A percentile compares a stretch with the other conserved stretches of the same genome.
phyloP scores from a whole-genome alignment of 1,140 invertebrate genomes.

The Triops cancriformis region DNA sequence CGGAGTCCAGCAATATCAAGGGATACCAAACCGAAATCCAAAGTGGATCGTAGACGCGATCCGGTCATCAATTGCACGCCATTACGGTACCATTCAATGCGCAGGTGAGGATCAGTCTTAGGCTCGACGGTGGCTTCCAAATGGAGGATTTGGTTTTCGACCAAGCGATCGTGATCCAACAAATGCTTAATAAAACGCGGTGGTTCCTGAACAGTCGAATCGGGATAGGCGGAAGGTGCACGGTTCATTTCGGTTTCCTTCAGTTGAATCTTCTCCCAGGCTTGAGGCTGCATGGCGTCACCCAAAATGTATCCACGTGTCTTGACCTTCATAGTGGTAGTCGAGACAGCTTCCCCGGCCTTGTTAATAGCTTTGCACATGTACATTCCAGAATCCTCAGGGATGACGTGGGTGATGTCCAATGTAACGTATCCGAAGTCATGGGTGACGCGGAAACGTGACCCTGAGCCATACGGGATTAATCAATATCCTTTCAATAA shows the following conservation, averaged over 20 bases:
- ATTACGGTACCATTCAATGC: conserved; percentile 85
- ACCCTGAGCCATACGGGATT: conserved; percentile 49
- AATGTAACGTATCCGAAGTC: conserved; percentile 91
- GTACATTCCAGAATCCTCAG: conserved; percentile 84
- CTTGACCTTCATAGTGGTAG: conserved; percentile 77
- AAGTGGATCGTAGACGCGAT: conserved; percentile 72
- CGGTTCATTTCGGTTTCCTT: conserved; percentile 61
- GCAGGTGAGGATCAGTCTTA: conserved; percentile 85
- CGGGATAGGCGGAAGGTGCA: conserved; percentile 73
- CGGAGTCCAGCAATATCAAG: conserved; percentile 77
- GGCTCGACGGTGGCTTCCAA: conserved; percentile 93
- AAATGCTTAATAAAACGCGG: conserved; percentile 87
- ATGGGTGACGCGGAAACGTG: conserved; percentile 76
- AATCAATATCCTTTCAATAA: no score
- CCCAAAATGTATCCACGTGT: conserved; percentile 62
- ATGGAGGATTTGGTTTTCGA: conserved; percentile 82
- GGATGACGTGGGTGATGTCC: conserved; percentile 77
- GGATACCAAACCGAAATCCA: conserved; percentile 89
- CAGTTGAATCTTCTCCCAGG: conserved; percentile 75
- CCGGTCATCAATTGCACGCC: conserved; percentile 72
- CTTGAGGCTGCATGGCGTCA: conserved; percentile 72
- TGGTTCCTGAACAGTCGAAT: conserved; percentile 68
- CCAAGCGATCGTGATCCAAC: conserved; percentile 71
- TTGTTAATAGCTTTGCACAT: conserved; percentile 87
- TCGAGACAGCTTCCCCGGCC: conserved; percentile 82